Evolutionary conservation across 2,888 invertebrate species (phyloP).

Genomic region (Nephrotoma guestfalica): DNA sequence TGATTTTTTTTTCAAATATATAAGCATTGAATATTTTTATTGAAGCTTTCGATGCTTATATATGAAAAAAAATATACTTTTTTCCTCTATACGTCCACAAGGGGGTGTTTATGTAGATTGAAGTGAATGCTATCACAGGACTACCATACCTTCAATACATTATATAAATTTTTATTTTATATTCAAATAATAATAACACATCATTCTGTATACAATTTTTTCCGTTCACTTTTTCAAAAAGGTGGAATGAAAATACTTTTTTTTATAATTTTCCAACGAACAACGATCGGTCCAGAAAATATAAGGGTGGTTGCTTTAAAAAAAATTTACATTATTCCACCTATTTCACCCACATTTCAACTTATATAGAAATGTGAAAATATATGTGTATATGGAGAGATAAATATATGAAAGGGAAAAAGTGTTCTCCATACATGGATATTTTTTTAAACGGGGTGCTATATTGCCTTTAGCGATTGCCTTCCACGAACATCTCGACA

Average conservation of each 20-base stretch:
- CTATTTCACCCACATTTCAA: neutral
- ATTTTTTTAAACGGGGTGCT: neutral
- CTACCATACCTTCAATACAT: neutral
- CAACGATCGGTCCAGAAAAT: neutral
- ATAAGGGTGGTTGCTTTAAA: neutral
- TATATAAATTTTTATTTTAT: neutral
- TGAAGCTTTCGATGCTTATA: neutral
- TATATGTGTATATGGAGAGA: neutral
- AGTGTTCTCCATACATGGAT: neutral
- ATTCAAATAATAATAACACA: neutral
- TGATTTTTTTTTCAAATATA: neutral
- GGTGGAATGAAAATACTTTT: neutral
- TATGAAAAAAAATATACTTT: neutral
- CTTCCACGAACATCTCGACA: neutral
- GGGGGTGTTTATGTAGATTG: neutral
- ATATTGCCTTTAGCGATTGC: neutral
- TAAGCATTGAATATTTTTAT: neutral
- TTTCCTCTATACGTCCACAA: neutral
- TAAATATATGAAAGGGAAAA: neutral
- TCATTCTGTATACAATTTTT: neutral
- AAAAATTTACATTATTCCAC: neutral
- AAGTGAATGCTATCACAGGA: neutral
- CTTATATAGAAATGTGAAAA: neutral
- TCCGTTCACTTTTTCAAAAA: neutral
- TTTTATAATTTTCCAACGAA: neutral